Evolutionary conservation across 2,113 vertebrate species (phyloP).

Genomic region (Semnornis frantzii): DNA sequence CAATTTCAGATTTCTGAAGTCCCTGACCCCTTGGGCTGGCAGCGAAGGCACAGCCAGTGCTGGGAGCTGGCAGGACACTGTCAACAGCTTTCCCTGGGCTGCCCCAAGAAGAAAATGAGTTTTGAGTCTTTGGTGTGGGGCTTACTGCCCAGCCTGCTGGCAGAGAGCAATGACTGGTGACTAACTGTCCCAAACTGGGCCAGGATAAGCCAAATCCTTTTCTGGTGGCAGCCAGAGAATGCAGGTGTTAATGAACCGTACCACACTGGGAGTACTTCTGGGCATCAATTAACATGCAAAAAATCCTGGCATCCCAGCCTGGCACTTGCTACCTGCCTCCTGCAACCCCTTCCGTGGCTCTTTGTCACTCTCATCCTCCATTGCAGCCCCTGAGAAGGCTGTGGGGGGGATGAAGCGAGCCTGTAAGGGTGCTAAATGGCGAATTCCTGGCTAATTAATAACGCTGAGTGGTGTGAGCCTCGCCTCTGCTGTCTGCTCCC

Average conservation of each 20-base stretch:
- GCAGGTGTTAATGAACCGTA: constrained; percentile 1
- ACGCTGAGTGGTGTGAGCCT: constrained; percentile 31
- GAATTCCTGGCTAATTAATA: constrained; percentile 65
- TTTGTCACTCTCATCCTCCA: not conserved
- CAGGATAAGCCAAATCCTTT: constrained; percentile 9
- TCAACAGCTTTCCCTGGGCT: not conserved
- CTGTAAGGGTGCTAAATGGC: not conserved
- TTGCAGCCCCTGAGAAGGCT: not conserved
- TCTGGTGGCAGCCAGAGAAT: not conserved
- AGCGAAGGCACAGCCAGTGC: not conserved
- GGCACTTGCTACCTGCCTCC: not conserved
- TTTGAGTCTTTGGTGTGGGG: constrained; percentile 1
- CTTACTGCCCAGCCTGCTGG: constrained; percentile 1
- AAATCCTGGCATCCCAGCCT: not conserved
- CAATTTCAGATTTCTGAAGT: not conserved
- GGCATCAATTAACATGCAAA: not conserved
- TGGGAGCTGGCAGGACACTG: not conserved
- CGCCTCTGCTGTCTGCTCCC: constrained; percentile 60
- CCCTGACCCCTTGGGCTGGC: not conserved
- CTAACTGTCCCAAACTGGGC: not conserved
- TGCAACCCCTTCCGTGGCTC: not conserved
- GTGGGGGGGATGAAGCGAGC: not conserved
- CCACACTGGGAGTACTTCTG: not conserved
- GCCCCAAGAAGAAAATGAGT: not conserved
- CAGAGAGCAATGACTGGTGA: not conserved